Evolutionary conservation across 2,113 vertebrate species (phyloP).

Genomic region (Rhinolophus sinicus): DNA sequence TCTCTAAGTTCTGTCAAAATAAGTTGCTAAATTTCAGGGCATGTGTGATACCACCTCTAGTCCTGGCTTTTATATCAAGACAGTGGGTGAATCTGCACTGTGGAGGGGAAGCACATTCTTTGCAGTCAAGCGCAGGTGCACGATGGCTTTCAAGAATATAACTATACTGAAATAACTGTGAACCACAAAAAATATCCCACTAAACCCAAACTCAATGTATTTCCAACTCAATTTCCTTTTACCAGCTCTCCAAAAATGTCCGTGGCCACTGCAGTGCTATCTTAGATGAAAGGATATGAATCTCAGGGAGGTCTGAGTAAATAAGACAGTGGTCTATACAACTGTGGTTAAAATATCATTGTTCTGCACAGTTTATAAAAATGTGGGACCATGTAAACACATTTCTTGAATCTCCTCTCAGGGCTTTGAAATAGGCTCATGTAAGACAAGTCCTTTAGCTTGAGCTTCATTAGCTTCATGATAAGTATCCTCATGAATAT

Average conservation of each 20-base stretch:
- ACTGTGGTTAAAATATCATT: neutral
- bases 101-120: neutral
- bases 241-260: neutral
- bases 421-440: neutral
- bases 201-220: constrained; percentile 22
- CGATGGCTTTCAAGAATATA: neutral
- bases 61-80: neutral
- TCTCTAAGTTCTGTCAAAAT: neutral
- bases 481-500: neutral
- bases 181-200: neutral
- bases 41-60: neutral
- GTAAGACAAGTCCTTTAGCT: neutral
- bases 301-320: neutral
- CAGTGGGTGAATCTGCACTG: neutral
- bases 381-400: neutral
- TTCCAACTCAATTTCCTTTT: constrained; percentile 12
- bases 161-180: neutral
- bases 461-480: neutral
- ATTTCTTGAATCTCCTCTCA: neutral
- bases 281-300: constrained; percentile 1
- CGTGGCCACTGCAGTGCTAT: neutral
- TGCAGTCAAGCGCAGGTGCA: neutral
- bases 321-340: neutral
- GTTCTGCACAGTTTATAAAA: neutral
- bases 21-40: neutral